phyloP scores from a whole-genome alignment of 2,113 vertebrate species.

The Micromys minutus region DNA sequence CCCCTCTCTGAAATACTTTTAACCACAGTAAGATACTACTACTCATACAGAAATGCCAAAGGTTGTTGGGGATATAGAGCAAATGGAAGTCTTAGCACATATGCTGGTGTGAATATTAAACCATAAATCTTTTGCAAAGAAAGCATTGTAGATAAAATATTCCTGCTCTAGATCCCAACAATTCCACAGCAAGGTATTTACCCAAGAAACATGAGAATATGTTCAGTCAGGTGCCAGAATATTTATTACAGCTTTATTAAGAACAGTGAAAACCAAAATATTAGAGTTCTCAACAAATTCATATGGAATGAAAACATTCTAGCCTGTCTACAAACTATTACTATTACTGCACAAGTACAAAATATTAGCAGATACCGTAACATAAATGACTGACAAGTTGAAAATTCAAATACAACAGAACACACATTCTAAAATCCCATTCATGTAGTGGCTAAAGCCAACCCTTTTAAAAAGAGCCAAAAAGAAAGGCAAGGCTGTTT shows the following conservation, averaged over 20 bases:
- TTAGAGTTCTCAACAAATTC: neutral
- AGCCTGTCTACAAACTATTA: neutral
- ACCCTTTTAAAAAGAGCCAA: neutral
- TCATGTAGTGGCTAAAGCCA: neutral
- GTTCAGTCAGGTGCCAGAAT: neutral
- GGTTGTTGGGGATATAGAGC: neutral
- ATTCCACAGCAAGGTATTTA: neutral
- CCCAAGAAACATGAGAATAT: neutral
- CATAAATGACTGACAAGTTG: neutral
- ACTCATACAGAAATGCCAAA: neutral
- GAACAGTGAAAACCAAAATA: neutral
- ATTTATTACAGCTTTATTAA: neutral
- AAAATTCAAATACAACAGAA: neutral
- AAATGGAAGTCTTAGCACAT: neutral
- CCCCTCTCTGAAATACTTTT: neutral
- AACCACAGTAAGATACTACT: neutral
- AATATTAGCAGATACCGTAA: neutral
- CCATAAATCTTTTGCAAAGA: neutral
- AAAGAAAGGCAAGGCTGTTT: neutral
- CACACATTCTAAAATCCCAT: accelerated
- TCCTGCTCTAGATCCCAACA: neutral
- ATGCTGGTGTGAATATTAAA: neutral
- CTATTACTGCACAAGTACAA: neutral
- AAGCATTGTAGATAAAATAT: neutral
- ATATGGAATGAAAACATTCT: neutral